phyloP scores from a whole-genome alignment of 2,113 vertebrate species.

The Micromys minutus region DNA sequence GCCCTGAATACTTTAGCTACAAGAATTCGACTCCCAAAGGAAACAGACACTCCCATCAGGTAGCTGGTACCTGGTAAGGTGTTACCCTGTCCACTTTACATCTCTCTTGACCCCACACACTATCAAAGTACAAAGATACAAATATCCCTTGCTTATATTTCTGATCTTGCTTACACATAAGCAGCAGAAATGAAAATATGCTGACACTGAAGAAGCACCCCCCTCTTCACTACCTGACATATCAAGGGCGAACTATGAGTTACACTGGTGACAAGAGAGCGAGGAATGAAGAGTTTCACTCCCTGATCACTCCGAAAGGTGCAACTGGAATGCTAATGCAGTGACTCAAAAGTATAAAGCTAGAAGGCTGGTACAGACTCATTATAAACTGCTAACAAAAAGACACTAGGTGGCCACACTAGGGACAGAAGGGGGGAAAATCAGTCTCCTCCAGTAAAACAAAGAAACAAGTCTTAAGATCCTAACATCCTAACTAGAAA shows the following conservation, averaged over 20 bases:
- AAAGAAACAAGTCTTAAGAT: not conserved
- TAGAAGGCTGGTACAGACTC: not conserved
- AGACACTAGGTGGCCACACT: not conserved
- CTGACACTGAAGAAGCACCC: not conserved
- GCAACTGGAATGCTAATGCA: constrained; percentile 7
- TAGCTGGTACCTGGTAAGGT: too few species aligned
- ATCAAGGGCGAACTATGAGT: not conserved
- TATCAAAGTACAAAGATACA: not conserved
- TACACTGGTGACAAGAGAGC: not conserved
- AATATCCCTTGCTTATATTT: not conserved
- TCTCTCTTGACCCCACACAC: not conserved
- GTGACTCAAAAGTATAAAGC: constrained; percentile 41
- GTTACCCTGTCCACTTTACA: not conserved
- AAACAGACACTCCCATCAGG: not conserved
- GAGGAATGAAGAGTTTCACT: not conserved
- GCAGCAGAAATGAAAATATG: not conserved
- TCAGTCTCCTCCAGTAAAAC: not conserved
- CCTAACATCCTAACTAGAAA: not conserved
- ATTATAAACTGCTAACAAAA: constrained; percentile 15
- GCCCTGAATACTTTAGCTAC: not conserved
- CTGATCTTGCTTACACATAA: not conserved
- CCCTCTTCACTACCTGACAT: not conserved
- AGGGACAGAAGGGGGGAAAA: not conserved
- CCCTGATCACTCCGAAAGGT: not conserved
- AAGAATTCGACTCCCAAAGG: constrained; percentile 33